These are phyloP conservation scores for Styela clava DNA, from an alignment of 23 tunicate species.

Conservation along the genomic window DNA sequence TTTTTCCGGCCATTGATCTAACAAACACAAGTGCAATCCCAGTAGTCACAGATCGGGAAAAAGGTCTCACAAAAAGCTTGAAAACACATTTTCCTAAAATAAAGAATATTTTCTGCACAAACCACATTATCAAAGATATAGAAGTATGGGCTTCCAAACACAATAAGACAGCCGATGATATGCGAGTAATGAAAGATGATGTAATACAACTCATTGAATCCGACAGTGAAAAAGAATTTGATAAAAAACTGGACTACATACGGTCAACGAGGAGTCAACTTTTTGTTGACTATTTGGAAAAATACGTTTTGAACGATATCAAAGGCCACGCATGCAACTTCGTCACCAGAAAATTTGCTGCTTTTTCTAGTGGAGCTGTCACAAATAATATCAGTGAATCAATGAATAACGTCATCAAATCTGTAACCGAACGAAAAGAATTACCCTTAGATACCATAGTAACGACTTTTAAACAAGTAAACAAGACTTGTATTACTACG, in stretches of 20 bases:
- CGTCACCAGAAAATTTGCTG: background rate
- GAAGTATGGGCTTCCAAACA: conserved; percentile 10
- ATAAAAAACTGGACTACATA: too few relatives aligned
- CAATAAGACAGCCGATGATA: background rate
- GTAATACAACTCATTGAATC: background rate
- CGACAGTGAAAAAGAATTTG: background rate
- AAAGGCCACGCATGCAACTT: background rate
- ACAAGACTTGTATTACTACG: conserved; percentile 25
- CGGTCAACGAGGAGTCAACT: background rate
- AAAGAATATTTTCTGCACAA: background rate
- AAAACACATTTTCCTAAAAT: background rate
- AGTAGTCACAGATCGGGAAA: conserved; percentile 1
- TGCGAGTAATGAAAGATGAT: background rate
- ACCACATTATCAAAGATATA: background rate
- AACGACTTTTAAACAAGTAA: background rate
- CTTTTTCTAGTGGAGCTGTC: background rate
- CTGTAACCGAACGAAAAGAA: conserved; percentile 14
- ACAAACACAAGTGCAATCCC: conserved; percentile 5
- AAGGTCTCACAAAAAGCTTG: conserved; percentile 17
- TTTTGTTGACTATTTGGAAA: background rate
- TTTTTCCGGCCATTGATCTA: conserved; percentile 18
- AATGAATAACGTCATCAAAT: conserved; percentile 17
- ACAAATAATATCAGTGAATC: conserved; percentile 30
- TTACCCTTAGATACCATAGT: conserved; percentile 6
- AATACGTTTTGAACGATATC: background rate